Evolutionary conservation across 1,140 invertebrate genomes (phyloP).

Genomic region (Drosophila ironensis): DNA sequence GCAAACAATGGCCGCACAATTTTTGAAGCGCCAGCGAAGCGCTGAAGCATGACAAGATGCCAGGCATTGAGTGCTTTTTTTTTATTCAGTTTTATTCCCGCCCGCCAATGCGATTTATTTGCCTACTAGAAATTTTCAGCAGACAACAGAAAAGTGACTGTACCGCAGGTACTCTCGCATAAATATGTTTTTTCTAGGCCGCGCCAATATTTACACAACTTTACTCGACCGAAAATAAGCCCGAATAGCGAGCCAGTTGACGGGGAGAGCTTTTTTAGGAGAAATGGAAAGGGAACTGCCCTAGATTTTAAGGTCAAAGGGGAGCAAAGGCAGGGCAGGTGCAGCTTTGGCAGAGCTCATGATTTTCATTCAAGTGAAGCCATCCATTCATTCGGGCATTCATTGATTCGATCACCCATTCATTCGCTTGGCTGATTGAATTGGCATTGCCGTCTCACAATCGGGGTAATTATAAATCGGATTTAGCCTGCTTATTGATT

Average conservation of each 20-base stretch:
- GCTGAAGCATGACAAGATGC: conserved; percentile 54
- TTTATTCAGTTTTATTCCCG: background rate
- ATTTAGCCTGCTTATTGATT: background rate
- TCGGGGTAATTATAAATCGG: no score
- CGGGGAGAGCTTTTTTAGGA: background rate
- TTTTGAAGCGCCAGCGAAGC: conserved; percentile 58
- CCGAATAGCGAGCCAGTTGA: no score
- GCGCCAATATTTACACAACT: conserved; percentile 30
- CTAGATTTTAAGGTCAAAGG: no score
- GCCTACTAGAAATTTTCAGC: conserved; percentile 58
- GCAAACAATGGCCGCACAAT: conserved; percentile 43
- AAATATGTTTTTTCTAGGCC: conserved; percentile 34
- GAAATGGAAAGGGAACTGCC: no score
- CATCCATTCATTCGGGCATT: conserved; percentile 13
- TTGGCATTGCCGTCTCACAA: background rate
- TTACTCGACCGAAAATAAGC: conserved; percentile 12
- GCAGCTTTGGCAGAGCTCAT: no score
- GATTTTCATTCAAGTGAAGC: background rate
- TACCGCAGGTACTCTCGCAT: conserved; percentile 3
- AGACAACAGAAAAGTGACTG: conserved; percentile 10
- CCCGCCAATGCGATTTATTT: conserved; percentile 51
- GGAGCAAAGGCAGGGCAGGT: no score
- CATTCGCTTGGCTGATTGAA: background rate
- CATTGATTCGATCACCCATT: conserved; percentile 22
- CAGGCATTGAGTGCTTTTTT: background rate